Evolutionary conservation across 2,888 invertebrate species (phyloP).

Genomic region (Apamea crenata): DNA sequence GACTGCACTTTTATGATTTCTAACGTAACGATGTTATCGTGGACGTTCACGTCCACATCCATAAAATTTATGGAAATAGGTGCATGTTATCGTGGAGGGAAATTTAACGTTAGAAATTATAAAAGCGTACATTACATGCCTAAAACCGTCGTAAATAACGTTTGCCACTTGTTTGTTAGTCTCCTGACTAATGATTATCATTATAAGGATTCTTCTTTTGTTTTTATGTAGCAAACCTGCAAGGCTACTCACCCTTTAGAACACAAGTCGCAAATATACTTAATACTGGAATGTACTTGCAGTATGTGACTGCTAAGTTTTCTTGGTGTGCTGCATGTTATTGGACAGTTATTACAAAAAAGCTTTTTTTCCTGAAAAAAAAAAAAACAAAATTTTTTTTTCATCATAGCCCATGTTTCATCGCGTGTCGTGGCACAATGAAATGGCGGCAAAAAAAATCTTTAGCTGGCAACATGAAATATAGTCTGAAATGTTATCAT

Average conservation of each 20-base stretch:
- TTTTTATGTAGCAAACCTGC: background rate
- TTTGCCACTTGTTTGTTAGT: background rate
- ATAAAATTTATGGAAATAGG: background rate
- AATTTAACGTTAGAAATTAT: background rate
- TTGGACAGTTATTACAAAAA: conserved; percentile 73
- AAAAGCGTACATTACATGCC: background rate
- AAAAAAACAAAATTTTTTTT: background rate
- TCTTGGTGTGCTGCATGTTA: conserved; percentile 65
- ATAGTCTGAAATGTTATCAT: background rate
- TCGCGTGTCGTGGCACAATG: background rate
- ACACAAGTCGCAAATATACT: conserved; percentile 77
- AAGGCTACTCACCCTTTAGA: conserved; percentile 74
- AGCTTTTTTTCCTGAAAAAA: conserved; percentile 71
- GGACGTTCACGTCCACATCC: background rate
- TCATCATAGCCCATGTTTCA: background rate
- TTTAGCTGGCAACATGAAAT: background rate
- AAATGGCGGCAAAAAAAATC: background rate
- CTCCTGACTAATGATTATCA: background rate
- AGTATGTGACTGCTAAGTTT: conserved; percentile 71
- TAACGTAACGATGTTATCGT: background rate
- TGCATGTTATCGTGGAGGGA: background rate
- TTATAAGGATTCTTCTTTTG: background rate
- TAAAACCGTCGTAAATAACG: background rate
- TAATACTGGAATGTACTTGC: conserved; percentile 66
- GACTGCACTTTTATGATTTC: background rate